Evolutionary conservation across 2,797 vertebrate species (phyloP), one percentile per base, ranked within the genome.

Genomic region (Lagorchestes hirsutus): DNA sequence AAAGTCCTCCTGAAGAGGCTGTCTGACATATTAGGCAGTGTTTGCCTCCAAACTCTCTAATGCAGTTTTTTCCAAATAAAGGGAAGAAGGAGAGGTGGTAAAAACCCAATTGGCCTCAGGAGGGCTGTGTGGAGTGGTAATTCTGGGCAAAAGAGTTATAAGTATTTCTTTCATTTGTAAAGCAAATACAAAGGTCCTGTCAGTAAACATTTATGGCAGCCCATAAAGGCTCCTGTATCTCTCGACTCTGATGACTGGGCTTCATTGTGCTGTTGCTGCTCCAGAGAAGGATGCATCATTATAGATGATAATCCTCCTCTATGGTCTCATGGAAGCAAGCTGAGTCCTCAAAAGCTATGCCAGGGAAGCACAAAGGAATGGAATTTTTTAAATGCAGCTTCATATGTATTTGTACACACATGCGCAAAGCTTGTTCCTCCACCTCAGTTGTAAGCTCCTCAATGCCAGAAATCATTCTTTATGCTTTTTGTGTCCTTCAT

Each of bases 61-160:
- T 13, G 24, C 55, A 18, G 74, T 74, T 82, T 82, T 74, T 82
- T 40, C n/a, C 90, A 93, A 95, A 93, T 94, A 58, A 93, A 95
- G 93, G 10, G 31, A 92, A 82, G 67, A 27, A 95, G 6, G 56
- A 11, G 34, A 92, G 29, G 16, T 94, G 34, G 46, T 28, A 55
- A 94, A 96, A 93, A 27, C 54, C 9, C 8, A 62, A 92, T 56
- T 54, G 90, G 11, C 55, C 74, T 95, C 95, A 40, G 62, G 56
- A 92, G 55, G 91, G 31, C 90, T 55, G 10, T 50, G 92, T 90
- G 40, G 34, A 52, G 24, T 40, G 91, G 16, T 74, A 92, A 82
- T 93, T 95, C 40, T 57, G 22, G 96, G 90, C 16, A 54, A 92
- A 59, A 28, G 5, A 34, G 10, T 12, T 91, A n/a, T 54, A 93